These are phyloP conservation scores for Limanda limanda DNA, from an alignment of 2,113 vertebrate species.

Conservation along the genomic window DNA sequence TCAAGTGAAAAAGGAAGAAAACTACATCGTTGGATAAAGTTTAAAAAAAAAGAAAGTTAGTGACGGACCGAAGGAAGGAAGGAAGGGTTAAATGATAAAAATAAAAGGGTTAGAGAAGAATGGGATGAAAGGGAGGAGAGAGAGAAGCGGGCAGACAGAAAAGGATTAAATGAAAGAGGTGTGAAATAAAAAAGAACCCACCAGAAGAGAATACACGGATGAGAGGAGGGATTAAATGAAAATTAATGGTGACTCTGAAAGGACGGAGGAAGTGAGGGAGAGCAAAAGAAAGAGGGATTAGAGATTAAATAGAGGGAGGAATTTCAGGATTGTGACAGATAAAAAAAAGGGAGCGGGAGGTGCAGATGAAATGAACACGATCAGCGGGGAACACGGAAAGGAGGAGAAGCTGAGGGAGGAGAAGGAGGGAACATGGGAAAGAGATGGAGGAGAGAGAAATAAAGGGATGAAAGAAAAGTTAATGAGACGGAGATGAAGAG, in stretches of 20 bases:
- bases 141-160: slow-evolving; percentile 37
- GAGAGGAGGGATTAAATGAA: slow-evolving; percentile 54
- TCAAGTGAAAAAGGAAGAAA: background rate
- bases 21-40: background rate
- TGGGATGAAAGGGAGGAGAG: slow-evolving; percentile 45
- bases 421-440: background rate
- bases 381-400: background rate
- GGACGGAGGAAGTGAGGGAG: slow-evolving; percentile 31
- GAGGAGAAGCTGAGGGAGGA: too few relatives aligned
- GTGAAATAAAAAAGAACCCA: slow-evolving; percentile 41
- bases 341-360: slow-evolving; percentile 14
- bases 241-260: slow-evolving; percentile 38
- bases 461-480: background rate
- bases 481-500: background rate
- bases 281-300: slow-evolving; percentile 44
- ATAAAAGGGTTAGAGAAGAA: slow-evolving; percentile 2
- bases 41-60: background rate
- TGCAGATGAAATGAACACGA: slow-evolving; percentile 7
- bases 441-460: background rate
- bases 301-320: slow-evolving; percentile 45
- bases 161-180: slow-evolving; percentile 62
- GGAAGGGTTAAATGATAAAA: slow-evolving; percentile 4
- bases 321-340: slow-evolving; percentile 25
- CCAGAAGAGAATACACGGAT: slow-evolving; percentile 13
- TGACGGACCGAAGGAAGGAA: too few relatives aligned